Conservation (phyloP, 2,888 invertebrate genomes). For the Callimorpha dominula region DNA sequence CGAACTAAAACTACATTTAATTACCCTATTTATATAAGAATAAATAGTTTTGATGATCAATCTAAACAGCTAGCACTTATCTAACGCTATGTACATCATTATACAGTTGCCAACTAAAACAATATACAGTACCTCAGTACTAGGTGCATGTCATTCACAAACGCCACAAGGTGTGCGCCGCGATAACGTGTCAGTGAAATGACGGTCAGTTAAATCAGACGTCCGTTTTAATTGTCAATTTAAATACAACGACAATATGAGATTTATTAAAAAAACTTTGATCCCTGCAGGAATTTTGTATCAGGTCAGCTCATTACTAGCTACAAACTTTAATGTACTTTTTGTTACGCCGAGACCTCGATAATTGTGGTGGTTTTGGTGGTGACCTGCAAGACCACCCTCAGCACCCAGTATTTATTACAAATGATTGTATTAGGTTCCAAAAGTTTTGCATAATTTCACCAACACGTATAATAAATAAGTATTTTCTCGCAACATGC, state of each 20-base stretch:
- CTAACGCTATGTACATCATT: slow-evolving; percentile 16
- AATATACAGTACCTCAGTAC: background rate
- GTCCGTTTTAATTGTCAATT: too few species aligned
- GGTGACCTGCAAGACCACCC: background rate
- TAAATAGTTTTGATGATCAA: slow-evolving; percentile 13
- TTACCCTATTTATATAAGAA: background rate
- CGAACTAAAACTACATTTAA: slow-evolving; percentile 4
- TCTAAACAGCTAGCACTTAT: slow-evolving; percentile 7
- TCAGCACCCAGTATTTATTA: background rate
- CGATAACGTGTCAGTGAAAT: background rate
- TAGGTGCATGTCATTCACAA: background rate
- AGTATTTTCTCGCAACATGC: background rate
- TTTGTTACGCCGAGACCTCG: background rate
- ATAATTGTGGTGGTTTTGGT: background rate
- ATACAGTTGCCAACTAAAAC: background rate
- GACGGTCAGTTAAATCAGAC: background rate
- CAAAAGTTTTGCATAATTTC: background rate
- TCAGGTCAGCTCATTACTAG: too few species aligned
- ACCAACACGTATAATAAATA: background rate
- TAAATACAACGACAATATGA: too few species aligned
- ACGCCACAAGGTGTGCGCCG: background rate
- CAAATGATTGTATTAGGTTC: background rate
- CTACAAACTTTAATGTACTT: too few species aligned
- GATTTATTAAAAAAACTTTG: too few species aligned
- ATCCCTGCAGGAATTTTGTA: too few species aligned